Conservation (phyloP, 2,888 invertebrate genomes). For the Pherbina coryleti region DNA sequence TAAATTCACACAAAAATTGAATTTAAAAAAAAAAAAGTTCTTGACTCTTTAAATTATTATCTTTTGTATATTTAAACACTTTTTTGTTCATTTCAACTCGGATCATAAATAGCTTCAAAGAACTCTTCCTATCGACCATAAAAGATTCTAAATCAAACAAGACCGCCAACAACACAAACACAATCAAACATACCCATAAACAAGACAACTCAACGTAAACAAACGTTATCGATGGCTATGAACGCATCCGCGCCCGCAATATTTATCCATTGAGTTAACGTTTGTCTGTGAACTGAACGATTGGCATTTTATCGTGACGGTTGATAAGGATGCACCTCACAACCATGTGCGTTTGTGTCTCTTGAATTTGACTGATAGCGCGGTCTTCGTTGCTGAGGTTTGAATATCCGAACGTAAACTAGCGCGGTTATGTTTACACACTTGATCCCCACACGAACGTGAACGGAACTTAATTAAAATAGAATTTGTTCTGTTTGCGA, state of each 20-base stretch:
- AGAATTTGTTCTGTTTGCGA: slow-evolving; percentile 11
- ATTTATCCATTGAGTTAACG: slow-evolving; percentile 23
- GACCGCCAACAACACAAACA: slow-evolving; percentile 8
- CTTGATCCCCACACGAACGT: neutral
- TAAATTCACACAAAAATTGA: no score
- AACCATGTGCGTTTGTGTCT: neutral
- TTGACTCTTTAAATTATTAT: slow-evolving; percentile 15
- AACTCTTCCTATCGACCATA: neutral
- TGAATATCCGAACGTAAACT: neutral
- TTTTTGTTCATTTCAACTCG: neutral
- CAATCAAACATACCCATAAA: neutral
- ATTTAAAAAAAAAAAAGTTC: neutral
- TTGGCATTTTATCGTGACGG: slow-evolving; percentile 21
- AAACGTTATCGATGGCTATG: neutral
- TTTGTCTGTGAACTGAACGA: slow-evolving; percentile 14
- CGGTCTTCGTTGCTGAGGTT: slow-evolving; percentile 10
- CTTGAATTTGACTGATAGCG: slow-evolving; percentile 1
- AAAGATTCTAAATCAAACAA: slow-evolving; percentile 15
- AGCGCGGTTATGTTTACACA: slow-evolving; percentile 16
- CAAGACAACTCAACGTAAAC: slow-evolving; percentile 9
- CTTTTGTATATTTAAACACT: slow-evolving; percentile 10
- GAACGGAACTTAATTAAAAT: slow-evolving; percentile 20
- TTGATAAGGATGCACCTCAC: slow-evolving; percentile 22
- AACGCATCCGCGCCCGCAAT: slow-evolving; percentile 9
- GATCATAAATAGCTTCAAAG: slow-evolving; percentile 14